Percentiles rank a stretch among this genome's conserved stretches.
phyloP scores from a whole-genome alignment of 2,113 vertebrate genomes.

The Microcebus jonahi region DNA sequence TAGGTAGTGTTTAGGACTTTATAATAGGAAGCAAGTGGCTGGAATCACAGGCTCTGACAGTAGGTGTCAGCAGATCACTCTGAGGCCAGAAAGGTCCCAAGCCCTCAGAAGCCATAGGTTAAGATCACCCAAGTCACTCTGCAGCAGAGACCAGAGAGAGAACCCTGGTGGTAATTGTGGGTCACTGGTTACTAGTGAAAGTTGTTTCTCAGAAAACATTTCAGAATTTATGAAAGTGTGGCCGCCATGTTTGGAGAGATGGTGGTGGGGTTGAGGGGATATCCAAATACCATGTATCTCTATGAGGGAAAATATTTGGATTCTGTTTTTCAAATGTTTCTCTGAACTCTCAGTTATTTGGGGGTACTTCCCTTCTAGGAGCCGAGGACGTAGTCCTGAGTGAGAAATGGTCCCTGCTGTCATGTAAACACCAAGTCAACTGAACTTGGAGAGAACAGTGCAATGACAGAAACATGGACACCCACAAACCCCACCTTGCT shows the following conservation, averaged over 20 bases:
- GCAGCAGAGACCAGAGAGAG: background rate
- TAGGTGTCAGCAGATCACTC: background rate
- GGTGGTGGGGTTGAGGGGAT: background rate
- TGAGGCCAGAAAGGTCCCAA: background rate
- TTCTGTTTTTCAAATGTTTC: background rate
- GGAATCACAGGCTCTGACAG: background rate
- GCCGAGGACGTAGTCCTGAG: background rate
- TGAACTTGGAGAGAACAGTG: background rate
- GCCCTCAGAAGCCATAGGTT: background rate
- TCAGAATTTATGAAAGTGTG: background rate
- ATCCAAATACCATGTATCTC: background rate
- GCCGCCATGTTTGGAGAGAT: background rate
- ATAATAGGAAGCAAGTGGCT: background rate
- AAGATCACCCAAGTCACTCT: background rate
- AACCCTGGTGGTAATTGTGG: no score
- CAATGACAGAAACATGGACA: background rate
- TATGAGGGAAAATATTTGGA: background rate
- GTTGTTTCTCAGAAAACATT: background rate
- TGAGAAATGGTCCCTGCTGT: background rate
- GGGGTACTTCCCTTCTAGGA: background rate
- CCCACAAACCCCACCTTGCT: background rate
- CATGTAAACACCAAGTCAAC: background rate
- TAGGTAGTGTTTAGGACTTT: accelerated
- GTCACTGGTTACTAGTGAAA: background rate
- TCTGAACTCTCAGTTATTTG: background rate